Percentiles rank a stretch among this genome's conserved stretches.
phyloP scores from a whole-genome alignment of 2,113 vertebrate species.

The Nothoprocta pentlandii region DNA sequence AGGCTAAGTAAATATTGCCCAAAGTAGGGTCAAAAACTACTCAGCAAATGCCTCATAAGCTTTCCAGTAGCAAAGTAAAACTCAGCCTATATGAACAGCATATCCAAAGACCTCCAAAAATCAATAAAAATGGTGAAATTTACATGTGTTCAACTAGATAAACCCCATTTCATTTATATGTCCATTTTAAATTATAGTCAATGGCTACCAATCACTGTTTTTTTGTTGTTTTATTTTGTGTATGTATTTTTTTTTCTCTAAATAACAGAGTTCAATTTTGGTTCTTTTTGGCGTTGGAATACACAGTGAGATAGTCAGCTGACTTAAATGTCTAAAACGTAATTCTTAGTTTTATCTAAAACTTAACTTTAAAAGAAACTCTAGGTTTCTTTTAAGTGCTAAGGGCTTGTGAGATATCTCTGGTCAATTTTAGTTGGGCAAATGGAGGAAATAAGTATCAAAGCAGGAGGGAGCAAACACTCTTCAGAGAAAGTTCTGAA shows the following conservation, averaged over 20 bases:
- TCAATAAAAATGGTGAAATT: neutral
- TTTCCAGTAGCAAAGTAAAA: neutral
- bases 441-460: neutral
- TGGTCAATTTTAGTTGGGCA: neutral
- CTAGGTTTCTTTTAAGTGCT: too few species aligned
- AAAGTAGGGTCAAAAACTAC: neutral
- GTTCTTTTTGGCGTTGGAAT: neutral
- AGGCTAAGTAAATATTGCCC: neutral
- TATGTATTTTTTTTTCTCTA: too few species aligned
- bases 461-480: neutral
- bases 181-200: neutral
- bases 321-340: neutral
- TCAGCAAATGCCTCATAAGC: neutral
- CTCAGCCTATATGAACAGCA: neutral
- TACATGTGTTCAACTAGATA: neutral
- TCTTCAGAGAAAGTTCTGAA: neutral
- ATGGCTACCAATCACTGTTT: neutral
- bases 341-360: neutral
- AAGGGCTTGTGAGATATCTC: neutral
- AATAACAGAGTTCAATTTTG: neutral
- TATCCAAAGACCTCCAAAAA: neutral
- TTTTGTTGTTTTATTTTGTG: too few species aligned
- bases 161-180: neutral
- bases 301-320: neutral
- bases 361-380: too few species aligned